A percentile compares a stretch with the other conserved stretches of the same genome.
Evolutionary conservation across 1,140 invertebrate species (phyloP).

Genomic region (Matsumurasca onukii): DNA sequence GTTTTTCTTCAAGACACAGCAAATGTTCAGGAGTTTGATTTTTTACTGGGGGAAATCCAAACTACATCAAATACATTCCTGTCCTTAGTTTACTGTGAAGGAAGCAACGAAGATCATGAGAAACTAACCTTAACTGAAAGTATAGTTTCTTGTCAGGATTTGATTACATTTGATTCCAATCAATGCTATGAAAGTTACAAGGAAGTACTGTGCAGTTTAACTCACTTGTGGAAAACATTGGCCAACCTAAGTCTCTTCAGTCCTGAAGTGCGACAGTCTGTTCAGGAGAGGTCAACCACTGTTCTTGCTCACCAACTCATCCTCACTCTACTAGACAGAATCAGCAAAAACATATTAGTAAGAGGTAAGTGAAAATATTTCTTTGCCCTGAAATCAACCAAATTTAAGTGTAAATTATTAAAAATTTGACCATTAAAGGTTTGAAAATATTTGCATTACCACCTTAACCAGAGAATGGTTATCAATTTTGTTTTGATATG

Average conservation of each 20-base stretch:
- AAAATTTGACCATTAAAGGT: no score
- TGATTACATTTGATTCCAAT: background rate
- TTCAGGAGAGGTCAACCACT: conserved; percentile 39
- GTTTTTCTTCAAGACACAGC: background rate
- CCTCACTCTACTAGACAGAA: conserved; percentile 46
- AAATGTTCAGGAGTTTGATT: conserved; percentile 11
- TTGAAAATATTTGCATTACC: no score
- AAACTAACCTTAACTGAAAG: background rate
- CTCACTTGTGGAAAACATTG: conserved; percentile 57
- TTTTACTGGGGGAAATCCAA: conserved; percentile 10
- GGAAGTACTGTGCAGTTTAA: conserved; percentile 42
- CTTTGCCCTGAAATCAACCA: no score
- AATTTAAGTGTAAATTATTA: no score
- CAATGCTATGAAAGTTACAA: conserved; percentile 3
- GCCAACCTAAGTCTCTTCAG: conserved; percentile 58
- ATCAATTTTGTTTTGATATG: no score
- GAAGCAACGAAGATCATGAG: background rate
- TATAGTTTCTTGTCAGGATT: background rate
- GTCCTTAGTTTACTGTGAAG: background rate
- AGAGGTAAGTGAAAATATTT: conserved; percentile 24
- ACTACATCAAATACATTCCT: background rate
- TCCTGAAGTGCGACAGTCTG: conserved; percentile 54
- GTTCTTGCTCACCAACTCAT: conserved; percentile 48
- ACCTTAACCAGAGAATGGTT: no score
- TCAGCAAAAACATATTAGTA: conserved; percentile 42